Evolutionary conservation across 1,140 invertebrate genomes (phyloP), one percentile per base, ranked within the genome.

Genomic region (Mycetomoellerius zeteki): DNA sequence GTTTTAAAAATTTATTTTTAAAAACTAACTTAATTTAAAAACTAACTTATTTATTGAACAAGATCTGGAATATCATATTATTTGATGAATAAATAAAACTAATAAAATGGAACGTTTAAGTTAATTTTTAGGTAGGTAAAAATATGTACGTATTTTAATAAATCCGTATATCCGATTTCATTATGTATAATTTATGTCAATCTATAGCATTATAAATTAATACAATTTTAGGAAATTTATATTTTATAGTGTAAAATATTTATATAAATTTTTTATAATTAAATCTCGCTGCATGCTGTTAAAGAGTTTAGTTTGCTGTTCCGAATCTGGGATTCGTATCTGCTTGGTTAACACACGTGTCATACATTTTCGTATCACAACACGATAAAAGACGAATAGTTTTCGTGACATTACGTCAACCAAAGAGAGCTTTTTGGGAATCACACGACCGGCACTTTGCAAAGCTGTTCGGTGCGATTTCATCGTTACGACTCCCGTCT

Each of bases 391-490:
- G 52, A 43, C 3, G 16, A 56, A 50, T 54, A 19, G 14, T 3
- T 75, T 47, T 10, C 54, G 37, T 50, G 37, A 73, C 33, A 27
- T 73, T 30, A 14, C 6, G 76, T 21, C 27, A 7, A 7, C 3
- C 76, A 43, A 67, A 27, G 24, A 78, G 19, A 16, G 56, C 19
- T 78, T 62, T 21, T 65, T 33, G 47, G 14, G 2, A 69, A 69
- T 82, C 37, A 19, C 14, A 27, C 52, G 67, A 82, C 14, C 33
- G 60, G 43, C 52, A 47, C 43, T 60, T 73, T 73, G 37, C 37
- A 27, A 60, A 73, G 19, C 54, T 33, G 37, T 82, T 82, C 33
- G 33, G 7, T 24, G 37, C 30, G 54, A 82, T 33, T 73, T 4
- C 10, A 58, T 47, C 54, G 67, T 60, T 43, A 21, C 52, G 52